Base-by-base conservation (phyloP, 2,888 invertebrate species). In the Apeira syringaria region DNA sequence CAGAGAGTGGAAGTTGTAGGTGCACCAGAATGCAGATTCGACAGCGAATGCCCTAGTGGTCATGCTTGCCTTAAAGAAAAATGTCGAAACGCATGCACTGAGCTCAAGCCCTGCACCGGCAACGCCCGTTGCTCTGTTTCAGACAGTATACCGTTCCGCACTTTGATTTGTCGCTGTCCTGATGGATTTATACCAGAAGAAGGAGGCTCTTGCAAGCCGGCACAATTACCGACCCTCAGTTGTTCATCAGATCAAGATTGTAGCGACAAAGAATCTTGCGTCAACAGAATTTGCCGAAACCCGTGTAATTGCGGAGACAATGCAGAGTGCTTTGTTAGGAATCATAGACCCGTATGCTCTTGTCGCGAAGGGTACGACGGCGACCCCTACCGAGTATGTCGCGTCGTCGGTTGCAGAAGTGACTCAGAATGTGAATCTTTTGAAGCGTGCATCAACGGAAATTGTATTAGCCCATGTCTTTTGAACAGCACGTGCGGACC, bases 301-400 rank as follows among this genome's bases (percentile, higher is more conserved):
- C 97, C 97, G 7, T 97, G 97, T 75, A 94, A 95, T 66, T 98
- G 97, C 71, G 97, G 97, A 35, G 92, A 92, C 24, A 94, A 97
- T 64, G 94, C 97, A 24, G 92, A 94, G 57, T 98, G 98, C 66
- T 92, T 93, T 52, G 93, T 97, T 3, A 93, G 93, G 49, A 94
- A 96, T 61, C 97, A 97, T 71, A 93, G 96, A 47, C 97, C 97
- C 1, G 93, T 95, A 22, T 98, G 98, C 74, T 95, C 96, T 2
- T 98, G 98, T 72, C 91, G 93, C 60, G 92, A 94, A 62, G 97
- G 96, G 18, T 96, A 91, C 68, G 95, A 96, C 68, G 98, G 98
- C 29, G 95, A 97, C 81, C 97, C 98, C 1, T 94, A 97, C 68
- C 92, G 94, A 18, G 91, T 92, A 32, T 98, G 98, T 71, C 92